A percentile compares a stretch with the other conserved stretches of the same genome.
Conservation (phyloP, 2,888 invertebrate genomes). For the Brachyptera risi region DNA sequence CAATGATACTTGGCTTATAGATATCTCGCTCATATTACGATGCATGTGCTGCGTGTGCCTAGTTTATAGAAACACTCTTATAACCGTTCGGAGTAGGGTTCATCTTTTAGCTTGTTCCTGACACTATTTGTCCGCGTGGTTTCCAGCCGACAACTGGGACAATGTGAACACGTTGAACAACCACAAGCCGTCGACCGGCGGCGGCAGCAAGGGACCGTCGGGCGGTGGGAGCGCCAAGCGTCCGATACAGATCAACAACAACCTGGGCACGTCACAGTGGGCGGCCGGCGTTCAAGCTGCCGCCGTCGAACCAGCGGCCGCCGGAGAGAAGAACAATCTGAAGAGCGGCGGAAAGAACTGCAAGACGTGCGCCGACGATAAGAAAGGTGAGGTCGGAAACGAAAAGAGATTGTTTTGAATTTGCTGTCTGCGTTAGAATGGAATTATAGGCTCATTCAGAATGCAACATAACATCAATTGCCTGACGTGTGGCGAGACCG, state of each 20-base stretch:
- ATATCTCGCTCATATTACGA: no score
- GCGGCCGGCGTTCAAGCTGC: slow-evolving; percentile 3
- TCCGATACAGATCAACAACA: slow-evolving; percentile 39
- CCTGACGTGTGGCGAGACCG: no score
- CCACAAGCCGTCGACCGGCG: slow-evolving; percentile 45
- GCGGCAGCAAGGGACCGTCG: slow-evolving; percentile 29
- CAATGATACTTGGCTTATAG: no score
- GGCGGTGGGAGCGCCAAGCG: slow-evolving; percentile 40
- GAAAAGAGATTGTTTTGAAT: no score
- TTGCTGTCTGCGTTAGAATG: no score
- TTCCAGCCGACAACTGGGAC: slow-evolving; percentile 23
- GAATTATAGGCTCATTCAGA: no score
- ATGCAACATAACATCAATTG: no score
- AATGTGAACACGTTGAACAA: slow-evolving; percentile 34
- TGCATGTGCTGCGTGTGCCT: no score
- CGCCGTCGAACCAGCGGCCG: slow-evolving; percentile 3
- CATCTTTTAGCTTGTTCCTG: no score
- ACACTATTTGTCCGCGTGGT: slow-evolving; percentile 9
- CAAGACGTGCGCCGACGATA: slow-evolving; percentile 31
- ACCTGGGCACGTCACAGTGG: slow-evolving; percentile 35
- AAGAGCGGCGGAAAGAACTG: slow-evolving; percentile 30
- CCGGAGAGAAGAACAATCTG: slow-evolving; percentile 31
- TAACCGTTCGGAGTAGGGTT: no score
- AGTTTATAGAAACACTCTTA: no score
- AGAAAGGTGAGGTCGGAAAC: no score